Percentiles rank a stretch among this genome's conserved stretches.
phyloP scores from a whole-genome alignment of 92 coral and sea anemone species.

The Blastomussa wellsi region DNA sequence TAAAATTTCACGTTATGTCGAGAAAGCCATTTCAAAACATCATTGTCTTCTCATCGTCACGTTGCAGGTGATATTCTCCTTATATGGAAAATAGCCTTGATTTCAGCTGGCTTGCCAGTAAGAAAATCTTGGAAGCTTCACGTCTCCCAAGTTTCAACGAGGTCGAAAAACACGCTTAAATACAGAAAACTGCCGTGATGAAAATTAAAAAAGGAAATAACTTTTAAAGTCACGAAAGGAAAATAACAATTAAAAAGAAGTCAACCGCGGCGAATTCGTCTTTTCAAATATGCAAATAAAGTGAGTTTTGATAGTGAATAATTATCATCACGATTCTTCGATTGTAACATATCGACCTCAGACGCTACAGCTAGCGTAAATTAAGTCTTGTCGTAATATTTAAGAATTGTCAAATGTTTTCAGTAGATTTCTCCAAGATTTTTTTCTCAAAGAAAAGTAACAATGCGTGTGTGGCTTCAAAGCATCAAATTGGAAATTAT shows the following conservation, averaged over 20 bases:
- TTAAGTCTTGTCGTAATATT: background rate
- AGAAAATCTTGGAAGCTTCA: background rate
- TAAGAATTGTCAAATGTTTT: background rate
- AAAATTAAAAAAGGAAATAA: background rate
- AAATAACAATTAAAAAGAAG: background rate
- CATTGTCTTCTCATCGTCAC: conserved; percentile 12
- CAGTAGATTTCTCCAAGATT: background rate
- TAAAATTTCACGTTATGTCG: background rate
- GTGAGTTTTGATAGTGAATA: background rate
- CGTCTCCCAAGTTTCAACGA: background rate
- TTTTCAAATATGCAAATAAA: conserved; percentile 29
- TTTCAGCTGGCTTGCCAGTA: conserved; percentile 29
- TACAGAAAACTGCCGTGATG: background rate
- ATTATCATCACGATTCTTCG: conserved; percentile 11
- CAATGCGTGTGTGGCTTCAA: too few relatives aligned
- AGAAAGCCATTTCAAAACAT: conserved; percentile 29
- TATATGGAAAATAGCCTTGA: conserved; percentile 39
- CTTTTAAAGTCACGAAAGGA: background rate
- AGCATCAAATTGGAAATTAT: too few relatives aligned
- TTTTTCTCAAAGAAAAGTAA: too few relatives aligned
- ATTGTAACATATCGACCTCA: background rate
- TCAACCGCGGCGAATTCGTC: background rate
- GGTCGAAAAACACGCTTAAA: background rate
- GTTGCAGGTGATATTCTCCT: conserved; percentile 44
- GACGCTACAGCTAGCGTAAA: background rate